phyloP scores from a whole-genome alignment of 1,140 invertebrate species.

The Potamilus streckersoni region DNA sequence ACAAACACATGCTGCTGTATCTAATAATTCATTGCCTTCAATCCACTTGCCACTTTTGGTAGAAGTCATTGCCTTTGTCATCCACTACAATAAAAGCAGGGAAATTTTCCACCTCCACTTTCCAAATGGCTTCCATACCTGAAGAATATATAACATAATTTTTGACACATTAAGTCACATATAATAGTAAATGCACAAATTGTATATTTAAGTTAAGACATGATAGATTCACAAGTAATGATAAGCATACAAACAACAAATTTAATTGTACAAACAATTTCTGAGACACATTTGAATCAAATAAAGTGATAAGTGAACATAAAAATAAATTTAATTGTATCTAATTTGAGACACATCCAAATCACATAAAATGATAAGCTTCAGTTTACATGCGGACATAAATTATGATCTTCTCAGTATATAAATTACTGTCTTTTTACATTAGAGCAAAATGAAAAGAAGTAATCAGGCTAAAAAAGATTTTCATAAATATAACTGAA shows the following conservation, averaged over 20 bases:
- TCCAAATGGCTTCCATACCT: constrained; percentile 70
- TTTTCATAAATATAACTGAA: too few relatives aligned
- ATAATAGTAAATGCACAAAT: neutral
- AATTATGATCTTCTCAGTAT: too few relatives aligned
- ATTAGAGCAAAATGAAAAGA: too few relatives aligned
- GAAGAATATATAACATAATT: constrained; percentile 19
- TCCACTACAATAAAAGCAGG: constrained; percentile 70
- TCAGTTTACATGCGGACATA: too few relatives aligned
- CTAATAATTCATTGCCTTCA: constrained; percentile 20
- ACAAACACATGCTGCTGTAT: too few relatives aligned
- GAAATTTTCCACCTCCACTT: constrained; percentile 67
- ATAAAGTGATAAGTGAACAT: neutral
- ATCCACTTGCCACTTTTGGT: constrained; percentile 68
- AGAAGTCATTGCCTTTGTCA: constrained; percentile 70
- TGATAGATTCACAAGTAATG: too few relatives aligned
- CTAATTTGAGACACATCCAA: neutral
- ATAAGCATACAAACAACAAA: neutral
- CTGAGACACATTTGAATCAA: neutral
- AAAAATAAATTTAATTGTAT: neutral
- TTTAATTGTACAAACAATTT: neutral
- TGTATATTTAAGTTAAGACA: neutral
- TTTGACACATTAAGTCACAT: neutral
- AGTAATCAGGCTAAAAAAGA: too few relatives aligned
- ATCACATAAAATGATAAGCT: neutral
- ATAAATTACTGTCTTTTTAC: too few relatives aligned